A percentile compares a stretch with the other conserved stretches of the same genome.
phyloP scores from a whole-genome alignment of 2,113 vertebrate species.

The Solea solea region DNA sequence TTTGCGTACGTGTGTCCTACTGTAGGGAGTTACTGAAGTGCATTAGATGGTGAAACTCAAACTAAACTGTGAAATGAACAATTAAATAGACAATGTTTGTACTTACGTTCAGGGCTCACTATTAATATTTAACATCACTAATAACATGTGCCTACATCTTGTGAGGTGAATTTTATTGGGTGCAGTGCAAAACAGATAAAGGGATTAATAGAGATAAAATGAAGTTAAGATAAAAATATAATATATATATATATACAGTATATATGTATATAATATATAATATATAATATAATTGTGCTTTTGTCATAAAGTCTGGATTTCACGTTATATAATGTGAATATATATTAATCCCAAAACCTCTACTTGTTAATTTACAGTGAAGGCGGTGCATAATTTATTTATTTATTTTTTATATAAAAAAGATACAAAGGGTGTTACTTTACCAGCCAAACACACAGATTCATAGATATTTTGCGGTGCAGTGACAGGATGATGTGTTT shows the following conservation, averaged over 20 bases:
- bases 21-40: not conserved
- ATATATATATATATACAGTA: too few relatives aligned
- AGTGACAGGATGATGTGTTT: constrained; percentile 33
- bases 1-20: not conserved
- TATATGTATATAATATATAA: too few relatives aligned
- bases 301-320: not conserved
- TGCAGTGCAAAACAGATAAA: not conserved
- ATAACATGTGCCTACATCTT: not conserved
- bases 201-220: too few relatives aligned
- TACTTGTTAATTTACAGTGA: constrained; percentile 43
- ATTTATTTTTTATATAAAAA: constrained; percentile 12
- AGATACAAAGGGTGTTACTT: constrained; percentile 34
- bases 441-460: constrained; percentile 34
- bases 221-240: not conserved
- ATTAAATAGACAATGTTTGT: not conserved
- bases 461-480: constrained; percentile 30
- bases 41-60: not conserved
- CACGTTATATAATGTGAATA: too few relatives aligned
- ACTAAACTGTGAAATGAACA: not conserved
- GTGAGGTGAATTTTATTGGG: not conserved
- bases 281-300: not conserved
- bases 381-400: constrained; percentile 3
- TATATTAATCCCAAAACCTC: too few relatives aligned
- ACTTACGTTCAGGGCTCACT: not conserved
- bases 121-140: too few relatives aligned